phyloP scores from a whole-genome alignment of 2,888 invertebrate species.

The Abrostola tripartita region DNA sequence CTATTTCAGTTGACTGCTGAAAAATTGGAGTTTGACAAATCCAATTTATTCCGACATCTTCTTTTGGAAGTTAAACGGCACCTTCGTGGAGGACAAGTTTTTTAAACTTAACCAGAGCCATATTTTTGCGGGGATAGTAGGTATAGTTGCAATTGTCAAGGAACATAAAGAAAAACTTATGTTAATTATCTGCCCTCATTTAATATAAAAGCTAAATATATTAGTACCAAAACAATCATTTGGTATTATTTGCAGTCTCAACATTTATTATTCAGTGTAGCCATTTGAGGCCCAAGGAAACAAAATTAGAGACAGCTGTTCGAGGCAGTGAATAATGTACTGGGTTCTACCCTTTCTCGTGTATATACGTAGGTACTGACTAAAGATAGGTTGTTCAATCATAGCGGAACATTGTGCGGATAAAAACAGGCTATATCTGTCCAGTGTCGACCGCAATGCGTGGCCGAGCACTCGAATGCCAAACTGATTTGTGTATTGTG shows the following conservation, averaged over 20 bases:
- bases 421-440: conserved; percentile 48
- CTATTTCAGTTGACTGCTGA: conserved; percentile 10
- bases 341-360: conserved; percentile 30
- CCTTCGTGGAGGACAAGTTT: conserved; percentile 31
- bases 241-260: conserved; percentile 37
- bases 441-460: conserved; percentile 40
- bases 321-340: conserved; percentile 55
- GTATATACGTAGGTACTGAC: background rate
- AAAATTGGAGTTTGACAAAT: conserved; percentile 18
- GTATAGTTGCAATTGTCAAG: background rate
- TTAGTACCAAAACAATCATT: conserved; percentile 28
- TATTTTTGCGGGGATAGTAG: conserved; percentile 18
- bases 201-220: background rate
- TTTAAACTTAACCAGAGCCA: conserved; percentile 20
- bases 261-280: conserved; percentile 51
- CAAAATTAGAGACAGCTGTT: conserved; percentile 54
- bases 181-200: too few species aligned
- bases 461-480: conserved; percentile 49
- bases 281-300: conserved; percentile 45
- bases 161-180: too few species aligned
- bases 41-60: conserved; percentile 24
- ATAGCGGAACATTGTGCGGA: conserved; percentile 26
- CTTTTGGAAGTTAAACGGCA: conserved; percentile 27
- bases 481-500: conserved; percentile 58
- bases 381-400: conserved; percentile 28